These are phyloP conservation scores for Oasisia sp. DNA, from an alignment of 2,888 invertebrate species.

Conservation along the genomic window DNA sequence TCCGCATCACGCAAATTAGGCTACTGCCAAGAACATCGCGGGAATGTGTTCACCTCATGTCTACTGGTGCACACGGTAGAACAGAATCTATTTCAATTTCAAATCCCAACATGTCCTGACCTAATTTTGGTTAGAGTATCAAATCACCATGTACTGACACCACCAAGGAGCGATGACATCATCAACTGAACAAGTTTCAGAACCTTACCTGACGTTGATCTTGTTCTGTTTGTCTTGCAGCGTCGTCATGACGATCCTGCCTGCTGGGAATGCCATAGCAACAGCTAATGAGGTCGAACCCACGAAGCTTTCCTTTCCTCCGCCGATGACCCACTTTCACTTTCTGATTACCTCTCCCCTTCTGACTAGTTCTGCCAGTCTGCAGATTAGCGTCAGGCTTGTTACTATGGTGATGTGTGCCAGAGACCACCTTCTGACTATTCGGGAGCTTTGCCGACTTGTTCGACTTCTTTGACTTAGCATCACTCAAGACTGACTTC, in stretches of 20 bases:
- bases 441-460: background rate
- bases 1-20: background rate
- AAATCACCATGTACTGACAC: background rate
- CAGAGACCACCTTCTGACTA: background rate
- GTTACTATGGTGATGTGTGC: background rate
- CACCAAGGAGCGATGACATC: background rate
- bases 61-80: too few relatives aligned
- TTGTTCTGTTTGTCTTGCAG: background rate
- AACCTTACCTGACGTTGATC: background rate
- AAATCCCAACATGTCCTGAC: background rate
- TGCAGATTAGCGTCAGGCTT: background rate
- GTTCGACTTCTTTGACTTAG: background rate
- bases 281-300: background rate
- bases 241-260: background rate
- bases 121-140: background rate
- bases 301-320: background rate
- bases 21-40: background rate
- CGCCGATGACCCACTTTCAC: background rate
- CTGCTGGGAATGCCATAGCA: slow-evolving; percentile 13
- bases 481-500: background rate
- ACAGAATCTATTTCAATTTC: background rate
- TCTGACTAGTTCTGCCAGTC: background rate
- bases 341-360: background rate
- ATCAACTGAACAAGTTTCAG: background rate
- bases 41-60: background rate